Conservation (phyloP, 2,797 vertebrate genomes). For the Lithobates sylvaticus region DNA sequence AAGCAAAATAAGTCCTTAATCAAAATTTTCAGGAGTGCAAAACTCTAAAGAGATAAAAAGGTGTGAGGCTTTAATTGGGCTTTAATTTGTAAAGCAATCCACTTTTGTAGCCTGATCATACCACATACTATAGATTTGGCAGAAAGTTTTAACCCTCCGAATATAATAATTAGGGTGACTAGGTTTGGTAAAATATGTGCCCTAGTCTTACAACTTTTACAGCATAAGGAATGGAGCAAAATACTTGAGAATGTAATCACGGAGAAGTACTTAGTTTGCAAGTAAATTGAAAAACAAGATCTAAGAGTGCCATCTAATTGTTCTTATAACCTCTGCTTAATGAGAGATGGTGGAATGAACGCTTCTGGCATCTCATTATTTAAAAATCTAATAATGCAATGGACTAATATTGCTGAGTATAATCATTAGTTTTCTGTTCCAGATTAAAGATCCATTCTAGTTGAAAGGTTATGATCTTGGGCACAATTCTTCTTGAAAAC, state of each 20-base stretch:
- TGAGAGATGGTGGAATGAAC: constrained; percentile 59
- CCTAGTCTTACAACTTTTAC: constrained; percentile 28
- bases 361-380: constrained; percentile 63
- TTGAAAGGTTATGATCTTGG: constrained; percentile 55
- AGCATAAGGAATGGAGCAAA: constrained; percentile 49
- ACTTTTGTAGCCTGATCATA: no score
- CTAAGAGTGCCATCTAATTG: constrained; percentile 59
- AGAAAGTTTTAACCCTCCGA: not conserved
- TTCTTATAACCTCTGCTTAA: constrained; percentile 60
- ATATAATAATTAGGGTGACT: constrained; percentile 16
- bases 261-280: constrained; percentile 36
- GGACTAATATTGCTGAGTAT: constrained; percentile 51
- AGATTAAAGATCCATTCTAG: constrained; percentile 53
- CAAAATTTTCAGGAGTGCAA: no score
- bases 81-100: no score
- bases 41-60: no score
- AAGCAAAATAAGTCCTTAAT: no score
- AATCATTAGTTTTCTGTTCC: constrained; percentile 59
- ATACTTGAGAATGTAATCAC: constrained; percentile 55
- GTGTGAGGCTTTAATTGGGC: no score
- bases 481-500: constrained; percentile 32
- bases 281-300: constrained; percentile 60
- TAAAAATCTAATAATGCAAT: constrained; percentile 61
- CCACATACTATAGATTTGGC: no score
- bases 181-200: constrained; percentile 19